Percentiles rank a stretch among this genome's conserved stretches.
Evolutionary conservation across 2,113 vertebrate genomes (phyloP).

Genomic region (Eolophus roseicapilla): DNA sequence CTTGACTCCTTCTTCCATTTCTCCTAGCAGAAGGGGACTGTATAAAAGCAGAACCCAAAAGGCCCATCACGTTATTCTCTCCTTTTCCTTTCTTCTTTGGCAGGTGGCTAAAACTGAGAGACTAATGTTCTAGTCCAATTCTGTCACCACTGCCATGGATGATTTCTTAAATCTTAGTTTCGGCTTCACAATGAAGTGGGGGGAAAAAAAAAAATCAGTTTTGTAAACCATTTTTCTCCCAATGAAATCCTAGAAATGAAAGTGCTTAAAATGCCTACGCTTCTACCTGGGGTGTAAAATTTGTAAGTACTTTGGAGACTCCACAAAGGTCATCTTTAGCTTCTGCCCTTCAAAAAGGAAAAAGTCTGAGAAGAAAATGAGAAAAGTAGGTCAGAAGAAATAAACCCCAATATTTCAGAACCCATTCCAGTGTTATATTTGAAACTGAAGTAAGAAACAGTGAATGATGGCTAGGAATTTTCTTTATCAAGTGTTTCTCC

Average conservation of each 20-base stretch:
- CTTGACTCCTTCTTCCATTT: background rate
- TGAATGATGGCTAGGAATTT: slow-evolving; percentile 49
- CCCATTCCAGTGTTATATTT: background rate
- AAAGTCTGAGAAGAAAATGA: background rate
- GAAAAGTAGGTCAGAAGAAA: background rate
- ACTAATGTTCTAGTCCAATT: background rate
- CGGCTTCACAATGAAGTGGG: background rate
- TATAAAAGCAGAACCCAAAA: background rate
- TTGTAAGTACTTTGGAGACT: background rate
- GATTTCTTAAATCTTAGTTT: background rate
- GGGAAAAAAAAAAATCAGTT: background rate
- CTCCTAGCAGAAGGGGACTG: background rate
- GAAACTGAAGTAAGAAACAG: background rate
- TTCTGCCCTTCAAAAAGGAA: background rate
- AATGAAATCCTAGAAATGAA: background rate
- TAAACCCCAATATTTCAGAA: background rate
- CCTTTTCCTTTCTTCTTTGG: background rate
- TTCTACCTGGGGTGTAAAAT: background rate
- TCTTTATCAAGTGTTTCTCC: background rate
- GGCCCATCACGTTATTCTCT: background rate
- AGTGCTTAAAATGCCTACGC: background rate
- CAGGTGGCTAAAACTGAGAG: background rate
- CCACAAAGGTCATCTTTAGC: background rate
- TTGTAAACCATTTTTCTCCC: background rate
- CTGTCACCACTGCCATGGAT: background rate